Evolutionary conservation across 2,888 invertebrate genomes (phyloP).

Genomic region (Bursaphelenchus okinawaensis): DNA sequence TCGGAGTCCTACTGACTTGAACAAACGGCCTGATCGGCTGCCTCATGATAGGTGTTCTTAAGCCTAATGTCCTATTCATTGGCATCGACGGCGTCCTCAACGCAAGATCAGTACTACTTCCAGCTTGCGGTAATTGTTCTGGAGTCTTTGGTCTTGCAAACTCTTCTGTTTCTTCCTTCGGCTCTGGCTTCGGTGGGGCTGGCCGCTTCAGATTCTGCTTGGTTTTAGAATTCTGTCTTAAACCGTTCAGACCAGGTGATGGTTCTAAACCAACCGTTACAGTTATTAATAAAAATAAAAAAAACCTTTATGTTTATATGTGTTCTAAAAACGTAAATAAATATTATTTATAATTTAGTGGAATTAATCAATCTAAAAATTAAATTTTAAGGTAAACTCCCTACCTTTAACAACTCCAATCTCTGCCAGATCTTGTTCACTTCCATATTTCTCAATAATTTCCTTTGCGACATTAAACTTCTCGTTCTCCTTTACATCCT

Average conservation of each 20-base stretch:
- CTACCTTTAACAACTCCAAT: constrained; percentile 6
- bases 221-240: no score
- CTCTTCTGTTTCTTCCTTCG: neutral
- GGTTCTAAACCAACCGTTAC: no score
- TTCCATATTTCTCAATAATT: constrained; percentile 35
- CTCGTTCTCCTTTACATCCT: constrained; percentile 93
- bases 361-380: constrained; percentile 1
- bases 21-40: constrained; percentile 33
- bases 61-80: neutral
- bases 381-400: neutral
- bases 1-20: constrained; percentile 65
- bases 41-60: constrained; percentile 3
- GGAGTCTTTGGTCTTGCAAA: neutral
- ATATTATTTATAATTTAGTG: neutral
- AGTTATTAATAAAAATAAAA: no score
- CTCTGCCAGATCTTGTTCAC: constrained; percentile 24
- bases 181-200: neutral
- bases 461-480: constrained; percentile 71
- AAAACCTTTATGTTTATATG: neutral
- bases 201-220: no score
- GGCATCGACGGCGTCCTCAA: neutral
- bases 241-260: no score
- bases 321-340: neutral
- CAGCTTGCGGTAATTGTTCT: neutral
- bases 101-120: neutral